phyloP scores from a whole-genome alignment of 1,140 invertebrate species.

The Drosophila arizonae region DNA sequence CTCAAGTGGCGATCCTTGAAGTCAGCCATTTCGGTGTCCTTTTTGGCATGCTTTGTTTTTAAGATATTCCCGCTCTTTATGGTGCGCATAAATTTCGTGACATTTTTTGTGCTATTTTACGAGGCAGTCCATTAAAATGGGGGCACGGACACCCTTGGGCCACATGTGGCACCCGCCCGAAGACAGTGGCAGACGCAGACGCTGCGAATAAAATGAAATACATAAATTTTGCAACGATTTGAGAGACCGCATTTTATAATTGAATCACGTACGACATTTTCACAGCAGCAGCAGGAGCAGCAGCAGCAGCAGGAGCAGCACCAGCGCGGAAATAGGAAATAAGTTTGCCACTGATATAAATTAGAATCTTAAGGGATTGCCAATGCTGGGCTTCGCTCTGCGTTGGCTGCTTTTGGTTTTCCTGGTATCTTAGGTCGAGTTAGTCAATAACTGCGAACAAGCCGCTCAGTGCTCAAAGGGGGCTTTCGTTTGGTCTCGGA shows the following conservation, averaged over 20 bases:
- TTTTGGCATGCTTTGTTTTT: conserved; percentile 57
- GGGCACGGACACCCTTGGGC: conserved; percentile 19
- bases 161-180: conserved; percentile 59
- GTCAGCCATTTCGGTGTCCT: conserved; percentile 5
- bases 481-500: conserved; percentile 29
- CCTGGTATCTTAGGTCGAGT: conserved; percentile 21
- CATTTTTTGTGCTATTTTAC: conserved; percentile 74
- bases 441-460: conserved; percentile 63
- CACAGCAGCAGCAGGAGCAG: conserved; percentile 19
- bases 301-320: neutral
- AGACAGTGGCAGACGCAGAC: conserved; percentile 30
- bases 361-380: conserved; percentile 81
- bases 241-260: conserved; percentile 82
- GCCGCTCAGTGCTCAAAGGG: conserved; percentile 31
- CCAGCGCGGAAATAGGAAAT: conserved; percentile 73
- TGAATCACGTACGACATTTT: conserved; percentile 82
- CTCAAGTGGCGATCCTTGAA: conserved; percentile 34
- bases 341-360: conserved; percentile 80
- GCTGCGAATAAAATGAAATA: conserved; percentile 80
- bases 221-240: conserved; percentile 83
- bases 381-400: conserved; percentile 15
- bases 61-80: conserved; percentile 57
- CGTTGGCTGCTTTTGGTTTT: neutral
- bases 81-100: conserved; percentile 74
- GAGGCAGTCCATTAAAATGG: conserved; percentile 79